These are phyloP conservation scores for Pluvialis apricaria DNA, from an alignment of 2,113 vertebrate genomes.

Conservation along the genomic window DNA sequence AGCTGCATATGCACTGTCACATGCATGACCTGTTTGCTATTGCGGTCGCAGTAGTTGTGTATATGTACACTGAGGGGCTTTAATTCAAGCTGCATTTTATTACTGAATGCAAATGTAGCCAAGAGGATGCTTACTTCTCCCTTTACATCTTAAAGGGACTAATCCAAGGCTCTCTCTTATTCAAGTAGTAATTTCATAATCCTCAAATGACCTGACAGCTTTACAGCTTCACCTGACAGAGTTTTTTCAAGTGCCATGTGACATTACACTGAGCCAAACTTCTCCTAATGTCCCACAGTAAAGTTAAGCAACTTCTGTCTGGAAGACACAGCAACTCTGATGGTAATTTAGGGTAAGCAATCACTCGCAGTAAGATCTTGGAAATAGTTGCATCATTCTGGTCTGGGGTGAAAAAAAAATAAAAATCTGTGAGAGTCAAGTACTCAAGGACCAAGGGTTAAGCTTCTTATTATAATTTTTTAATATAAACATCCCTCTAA, in stretches of 20 bases:
- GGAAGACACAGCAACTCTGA: neutral
- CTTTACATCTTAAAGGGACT: neutral
- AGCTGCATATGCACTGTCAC: neutral
- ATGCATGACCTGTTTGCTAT: neutral
- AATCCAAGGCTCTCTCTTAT: neutral
- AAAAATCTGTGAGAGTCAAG: neutral
- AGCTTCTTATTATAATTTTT: neutral
- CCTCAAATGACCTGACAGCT: neutral
- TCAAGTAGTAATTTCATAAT: neutral
- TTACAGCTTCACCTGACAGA: neutral
- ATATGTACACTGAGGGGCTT: neutral
- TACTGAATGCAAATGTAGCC: neutral
- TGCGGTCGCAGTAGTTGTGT: neutral
- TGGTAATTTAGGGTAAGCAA: neutral
- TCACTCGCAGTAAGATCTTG: neutral
- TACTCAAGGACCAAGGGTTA: neutral
- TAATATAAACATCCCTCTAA: neutral
- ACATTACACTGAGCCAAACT: neutral
- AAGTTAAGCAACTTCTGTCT: neutral
- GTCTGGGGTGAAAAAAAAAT: neutral
- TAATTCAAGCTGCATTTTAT: neutral
- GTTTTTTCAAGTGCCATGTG: neutral
- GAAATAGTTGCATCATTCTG: neutral
- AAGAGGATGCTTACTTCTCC: neutral
- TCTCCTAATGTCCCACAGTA: neutral